Percentiles rank a stretch among this genome's conserved stretches.
Conservation (phyloP, 1,140 invertebrate genomes). For the Drosophila leontia region DNA sequence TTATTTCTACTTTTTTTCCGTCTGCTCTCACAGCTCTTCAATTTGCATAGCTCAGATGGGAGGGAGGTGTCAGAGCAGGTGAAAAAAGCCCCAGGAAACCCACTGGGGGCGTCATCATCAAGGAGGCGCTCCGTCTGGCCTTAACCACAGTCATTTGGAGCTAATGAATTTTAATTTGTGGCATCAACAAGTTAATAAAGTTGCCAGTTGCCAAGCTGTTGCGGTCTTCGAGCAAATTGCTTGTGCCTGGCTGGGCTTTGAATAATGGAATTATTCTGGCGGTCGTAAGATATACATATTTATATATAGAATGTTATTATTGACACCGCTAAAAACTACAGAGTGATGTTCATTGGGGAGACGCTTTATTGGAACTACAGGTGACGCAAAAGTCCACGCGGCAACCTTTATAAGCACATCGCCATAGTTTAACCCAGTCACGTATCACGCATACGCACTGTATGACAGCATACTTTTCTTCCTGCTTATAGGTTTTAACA, state of each 20-base stretch:
- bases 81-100: conserved; percentile 1
- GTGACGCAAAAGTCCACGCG: conserved; percentile 35
- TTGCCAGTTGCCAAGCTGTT: conserved; percentile 27
- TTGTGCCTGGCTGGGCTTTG: conserved; percentile 2
- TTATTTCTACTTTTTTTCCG: not conserved
- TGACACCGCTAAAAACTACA: conserved; percentile 32
- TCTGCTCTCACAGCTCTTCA: conserved; percentile 4
- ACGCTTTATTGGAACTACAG: conserved; percentile 33
- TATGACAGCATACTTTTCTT: conserved; percentile 69
- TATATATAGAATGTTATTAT: conserved; percentile 50
- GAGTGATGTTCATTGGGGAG: conserved; percentile 14
- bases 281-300: not conserved
- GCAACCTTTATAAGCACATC: conserved; percentile 15
- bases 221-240: conserved; percentile 4
- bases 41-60: conserved; percentile 63
- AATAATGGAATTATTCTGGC: conserved; percentile 10
- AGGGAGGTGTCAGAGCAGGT: conserved; percentile 15
- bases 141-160: conserved; percentile 67
- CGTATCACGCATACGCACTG: conserved; percentile 71
- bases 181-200: conserved; percentile 77
- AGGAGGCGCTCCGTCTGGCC: conserved; percentile 31
- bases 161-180: conserved; percentile 79
- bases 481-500: conserved; percentile 57
- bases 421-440: conserved; percentile 54
- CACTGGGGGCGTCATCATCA: conserved; percentile 9